phyloP scores from a whole-genome alignment of 2,113 vertebrate species.

The Prionailurus bengalensis region DNA sequence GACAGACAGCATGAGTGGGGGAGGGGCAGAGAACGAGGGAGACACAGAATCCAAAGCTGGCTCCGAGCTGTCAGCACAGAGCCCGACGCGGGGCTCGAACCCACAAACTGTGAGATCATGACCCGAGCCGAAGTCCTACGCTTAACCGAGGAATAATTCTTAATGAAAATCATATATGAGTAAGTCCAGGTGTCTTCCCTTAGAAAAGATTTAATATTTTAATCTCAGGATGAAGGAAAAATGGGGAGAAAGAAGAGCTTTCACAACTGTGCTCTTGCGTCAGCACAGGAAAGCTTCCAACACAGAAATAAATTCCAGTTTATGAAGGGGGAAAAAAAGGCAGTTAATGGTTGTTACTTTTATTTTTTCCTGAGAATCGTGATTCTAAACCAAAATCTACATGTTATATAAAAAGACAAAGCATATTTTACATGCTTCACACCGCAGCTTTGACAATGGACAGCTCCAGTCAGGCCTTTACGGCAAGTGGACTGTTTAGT shows the following conservation, averaged over 20 bases:
- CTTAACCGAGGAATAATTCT: not conserved
- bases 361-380: not conserved
- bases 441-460: slow-evolving; percentile 36
- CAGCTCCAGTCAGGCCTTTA: slow-evolving; percentile 67
- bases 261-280: not conserved
- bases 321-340: not conserved
- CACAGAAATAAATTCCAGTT: slow-evolving; percentile 14
- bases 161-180: slow-evolving; percentile 32
- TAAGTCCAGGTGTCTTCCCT: not conserved
- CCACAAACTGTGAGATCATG: too few species aligned
- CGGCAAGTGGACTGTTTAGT: slow-evolving; percentile 66
- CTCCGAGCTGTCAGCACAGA: too few species aligned
- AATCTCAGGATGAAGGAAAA: not conserved
- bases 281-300: slow-evolving; percentile 37
- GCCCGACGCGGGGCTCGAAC: too few species aligned
- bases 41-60: too few species aligned
- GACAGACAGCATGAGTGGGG: too few species aligned
- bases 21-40: too few species aligned
- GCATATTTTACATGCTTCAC: not conserved
- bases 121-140: too few species aligned
- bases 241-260: not conserved
- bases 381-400: slow-evolving; percentile 46
- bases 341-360: not conserved
- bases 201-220: not conserved
- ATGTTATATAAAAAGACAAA: not conserved